A percentile compares a stretch with the other conserved stretches of the same genome.
phyloP scores from a whole-genome alignment of 2,888 invertebrate genomes.

The Mactromeris polynyma region DNA sequence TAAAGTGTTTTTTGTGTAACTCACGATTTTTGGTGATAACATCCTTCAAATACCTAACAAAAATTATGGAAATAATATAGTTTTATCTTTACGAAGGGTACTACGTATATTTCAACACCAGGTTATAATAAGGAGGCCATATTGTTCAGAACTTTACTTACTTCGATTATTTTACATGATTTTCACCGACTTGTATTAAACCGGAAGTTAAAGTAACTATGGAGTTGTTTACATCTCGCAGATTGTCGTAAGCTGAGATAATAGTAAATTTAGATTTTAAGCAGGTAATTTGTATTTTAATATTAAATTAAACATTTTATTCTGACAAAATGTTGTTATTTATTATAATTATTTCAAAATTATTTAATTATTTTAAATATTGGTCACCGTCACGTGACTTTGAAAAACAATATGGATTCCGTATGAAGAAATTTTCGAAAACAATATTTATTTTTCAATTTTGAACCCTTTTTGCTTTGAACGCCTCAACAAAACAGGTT shows the following conservation, averaged over 20 bases:
- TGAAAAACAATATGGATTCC: slow-evolving; percentile 67
- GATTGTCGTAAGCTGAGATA: neutral
- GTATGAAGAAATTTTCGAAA: neutral
- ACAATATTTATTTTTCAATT: neutral
- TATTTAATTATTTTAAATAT: neutral
- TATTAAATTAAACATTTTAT: neutral
- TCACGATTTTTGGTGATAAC: too few relatives aligned
- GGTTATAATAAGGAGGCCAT: neutral
- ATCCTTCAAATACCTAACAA: too few relatives aligned
- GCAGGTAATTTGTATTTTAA: neutral
- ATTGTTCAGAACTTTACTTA: slow-evolving; percentile 10
- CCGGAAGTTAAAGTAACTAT: slow-evolving; percentile 82
- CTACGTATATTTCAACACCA: too few relatives aligned
- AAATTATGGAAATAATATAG: too few relatives aligned
- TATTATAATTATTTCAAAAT: neutral
- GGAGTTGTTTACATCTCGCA: slow-evolving; percentile 59
- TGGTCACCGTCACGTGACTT: slow-evolving; percentile 70
- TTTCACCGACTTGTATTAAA: slow-evolving; percentile 24
- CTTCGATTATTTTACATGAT: slow-evolving; percentile 27
- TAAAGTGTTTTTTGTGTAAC: too few relatives aligned
- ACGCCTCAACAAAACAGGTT: neutral
- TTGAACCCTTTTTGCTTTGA: neutral
- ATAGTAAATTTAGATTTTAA: neutral
- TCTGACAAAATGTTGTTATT: neutral
- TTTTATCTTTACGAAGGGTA: too few relatives aligned